These are phyloP conservation scores for Pseudotriccus pelzelni DNA, from an alignment of 2,797 vertebrate species.

Conservation along the genomic window DNA sequence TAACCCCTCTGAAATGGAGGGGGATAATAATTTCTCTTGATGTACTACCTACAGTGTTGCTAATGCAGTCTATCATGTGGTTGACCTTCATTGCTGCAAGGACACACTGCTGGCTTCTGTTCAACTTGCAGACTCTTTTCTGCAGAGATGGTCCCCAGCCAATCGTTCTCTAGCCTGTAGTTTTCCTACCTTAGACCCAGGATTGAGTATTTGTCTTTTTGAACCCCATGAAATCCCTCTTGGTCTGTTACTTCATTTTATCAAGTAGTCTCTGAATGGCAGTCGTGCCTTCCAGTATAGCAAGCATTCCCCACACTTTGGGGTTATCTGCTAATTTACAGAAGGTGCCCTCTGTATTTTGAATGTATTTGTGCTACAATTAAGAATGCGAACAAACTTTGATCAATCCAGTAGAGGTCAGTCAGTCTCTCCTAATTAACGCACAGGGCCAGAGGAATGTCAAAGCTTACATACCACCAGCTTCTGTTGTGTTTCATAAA, in stretches of 20 bases:
- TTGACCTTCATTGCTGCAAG: not conserved
- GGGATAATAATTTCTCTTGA: not conserved
- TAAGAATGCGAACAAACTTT: rapidly evolving
- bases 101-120: not conserved
- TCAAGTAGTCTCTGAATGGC: not conserved
- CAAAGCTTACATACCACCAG: not conserved
- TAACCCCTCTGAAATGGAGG: not conserved
- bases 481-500: not conserved
- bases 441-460: not conserved
- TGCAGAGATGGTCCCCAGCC: not conserved
- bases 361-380: not conserved
- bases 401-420: not conserved
- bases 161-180: not conserved
- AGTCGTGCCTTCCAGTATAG: not conserved
- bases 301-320: not conserved
- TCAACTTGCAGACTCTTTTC: not conserved
- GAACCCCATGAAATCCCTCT: not conserved
- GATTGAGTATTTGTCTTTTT: not conserved
- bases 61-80: not conserved
- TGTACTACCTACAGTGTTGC: rapidly evolving
- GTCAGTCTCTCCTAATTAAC: not conserved
- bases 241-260: not conserved
- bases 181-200: not conserved
- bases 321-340: not conserved
- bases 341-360: not conserved